Evolutionary conservation across 2,113 vertebrate species (phyloP), one percentile per base, ranked within the genome.

Genomic region (Rhinichthys klamathensis): DNA sequence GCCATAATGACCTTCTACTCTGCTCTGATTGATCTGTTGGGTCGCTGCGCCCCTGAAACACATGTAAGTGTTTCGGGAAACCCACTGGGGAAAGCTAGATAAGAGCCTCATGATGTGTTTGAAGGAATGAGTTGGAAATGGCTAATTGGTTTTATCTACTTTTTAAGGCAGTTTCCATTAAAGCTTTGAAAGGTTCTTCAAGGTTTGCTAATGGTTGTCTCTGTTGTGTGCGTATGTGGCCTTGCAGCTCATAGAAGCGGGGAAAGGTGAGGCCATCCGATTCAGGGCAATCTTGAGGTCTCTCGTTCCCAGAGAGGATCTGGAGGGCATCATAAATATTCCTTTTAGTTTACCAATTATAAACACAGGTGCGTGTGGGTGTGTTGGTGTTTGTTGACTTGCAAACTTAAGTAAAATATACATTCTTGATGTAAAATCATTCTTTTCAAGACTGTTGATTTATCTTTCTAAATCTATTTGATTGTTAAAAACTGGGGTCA

Each of bases 1-100:
- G 97, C 97, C 67, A 96, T 99, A 88, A 97, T 99, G 98, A 98
- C 96, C 60, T 99, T 99, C 89, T 99, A 99, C 85, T 95, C 97
- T 2, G 97, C 97, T 69, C 93, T 99, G 67, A 98, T 99, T 63
- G 98, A 99, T 92, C 94, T 99, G 46, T 90, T 99, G 23, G 97
- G 97, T 25, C 97, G 97, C 13, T 99, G 98, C 86, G 97, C 97
- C 56, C 98, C 98, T n/a, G 98, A 99, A 93, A 98, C 96, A 94
- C 97, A 99, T 2, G 98, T 98, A 91, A 96, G 97, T 69, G n/a
- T 84, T 79, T 69, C 15, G 2, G 25, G 2, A 78, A 54, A 85
- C 67, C 81, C 13, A 0, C 49, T 72, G 30, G 76, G 67, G 67
- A n/a, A 41, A 54, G 58, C 18, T 44, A 75, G 72, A 76, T 63